Conservation (phyloP, 2,888 invertebrate species). For the Drosophila putrida region DNA sequence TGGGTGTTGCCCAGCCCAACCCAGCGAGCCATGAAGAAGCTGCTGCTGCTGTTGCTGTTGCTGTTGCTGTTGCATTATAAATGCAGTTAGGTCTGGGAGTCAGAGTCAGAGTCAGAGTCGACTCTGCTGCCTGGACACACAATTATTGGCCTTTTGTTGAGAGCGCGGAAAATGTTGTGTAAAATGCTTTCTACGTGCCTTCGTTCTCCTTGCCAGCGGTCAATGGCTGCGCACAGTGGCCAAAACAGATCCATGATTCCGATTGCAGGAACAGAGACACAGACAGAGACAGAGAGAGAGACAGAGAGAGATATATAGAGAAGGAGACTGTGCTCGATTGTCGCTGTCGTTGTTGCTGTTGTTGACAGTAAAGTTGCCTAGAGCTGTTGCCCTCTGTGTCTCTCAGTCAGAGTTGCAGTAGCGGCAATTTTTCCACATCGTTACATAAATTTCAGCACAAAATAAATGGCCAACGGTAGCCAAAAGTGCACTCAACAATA, state of each 20-base stretch:
- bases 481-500: slow-evolving; percentile 80
- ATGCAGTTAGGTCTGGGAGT: slow-evolving; percentile 68
- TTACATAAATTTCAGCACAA: slow-evolving; percentile 78
- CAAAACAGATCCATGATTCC: slow-evolving; percentile 71
- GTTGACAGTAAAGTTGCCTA: slow-evolving; percentile 53
- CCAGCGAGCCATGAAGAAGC: slow-evolving; percentile 79
- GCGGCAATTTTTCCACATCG: slow-evolving; percentile 79
- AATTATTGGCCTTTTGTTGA: slow-evolving; percentile 65
- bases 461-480: slow-evolving; percentile 80
- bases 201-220: slow-evolving; percentile 30
- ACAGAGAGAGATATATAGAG: slow-evolving; percentile 12
- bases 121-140: slow-evolving; percentile 53
- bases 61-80: slow-evolving; percentile 73
- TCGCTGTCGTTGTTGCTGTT: slow-evolving; percentile 19
- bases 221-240: slow-evolving; percentile 66
- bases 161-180: slow-evolving; percentile 75
- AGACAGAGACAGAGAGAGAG: slow-evolving; percentile 5
- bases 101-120: slow-evolving; percentile 44
- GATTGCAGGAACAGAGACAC: slow-evolving; percentile 25
- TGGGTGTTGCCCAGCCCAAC: slow-evolving; percentile 74
- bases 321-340: slow-evolving; percentile 5
- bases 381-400: slow-evolving; percentile 13
- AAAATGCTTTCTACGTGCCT: slow-evolving; percentile 80
- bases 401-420: slow-evolving; percentile 49
- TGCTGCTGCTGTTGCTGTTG: slow-evolving; percentile 55